A percentile compares a stretch with the other conserved stretches of the same genome.
Conservation (phyloP, 2,797 vertebrate species). For the Tadarida brasiliensis region DNA sequence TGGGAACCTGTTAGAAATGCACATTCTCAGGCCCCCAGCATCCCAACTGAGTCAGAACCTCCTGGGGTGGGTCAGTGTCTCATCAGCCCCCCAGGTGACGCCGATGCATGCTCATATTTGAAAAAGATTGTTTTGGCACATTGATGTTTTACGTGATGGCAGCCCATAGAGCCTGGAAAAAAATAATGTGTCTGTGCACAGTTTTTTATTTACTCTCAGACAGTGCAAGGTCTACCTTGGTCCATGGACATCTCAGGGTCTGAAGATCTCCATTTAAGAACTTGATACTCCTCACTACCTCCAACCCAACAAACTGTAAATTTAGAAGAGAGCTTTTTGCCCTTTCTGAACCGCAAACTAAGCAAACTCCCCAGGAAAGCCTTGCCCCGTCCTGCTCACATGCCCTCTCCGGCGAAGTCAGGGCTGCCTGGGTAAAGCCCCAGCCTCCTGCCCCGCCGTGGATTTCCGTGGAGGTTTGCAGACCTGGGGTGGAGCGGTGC, state of each 20-base stretch:
- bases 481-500: slow-evolving; percentile 40
- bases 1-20: neutral
- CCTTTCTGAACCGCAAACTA: neutral
- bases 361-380: neutral
- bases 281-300: neutral
- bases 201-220: neutral
- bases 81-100: neutral
- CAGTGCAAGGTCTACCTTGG: neutral
- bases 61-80: neutral
- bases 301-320: neutral
- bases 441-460: neutral
- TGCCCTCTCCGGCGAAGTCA: neutral
- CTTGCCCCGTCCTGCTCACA: neutral
- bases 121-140: neutral
- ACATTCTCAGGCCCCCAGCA: neutral
- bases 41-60: neutral
- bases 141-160: neutral
- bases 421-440: neutral
- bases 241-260: neutral
- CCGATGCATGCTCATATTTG: neutral
- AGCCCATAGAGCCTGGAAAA: slow-evolving; percentile 23
- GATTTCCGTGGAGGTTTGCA: neutral
- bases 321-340: neutral
- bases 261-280: neutral
- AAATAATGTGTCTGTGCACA: neutral